Base-by-base conservation (phyloP, 2,113 vertebrate genomes). In the Thryonomys swinderianus region DNA sequence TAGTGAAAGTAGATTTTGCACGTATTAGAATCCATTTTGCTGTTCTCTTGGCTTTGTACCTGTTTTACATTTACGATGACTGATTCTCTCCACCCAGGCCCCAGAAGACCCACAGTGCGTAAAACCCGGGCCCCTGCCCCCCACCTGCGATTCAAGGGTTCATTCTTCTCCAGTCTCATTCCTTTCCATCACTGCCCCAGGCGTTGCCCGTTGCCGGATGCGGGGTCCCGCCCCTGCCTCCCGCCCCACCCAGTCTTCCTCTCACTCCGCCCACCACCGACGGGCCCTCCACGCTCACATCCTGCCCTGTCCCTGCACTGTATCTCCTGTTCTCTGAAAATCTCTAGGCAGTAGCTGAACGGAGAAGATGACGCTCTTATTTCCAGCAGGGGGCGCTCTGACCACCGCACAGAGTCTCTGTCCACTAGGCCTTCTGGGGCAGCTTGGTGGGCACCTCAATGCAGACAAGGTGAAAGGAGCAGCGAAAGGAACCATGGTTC, bases 221-320 rank as follows among this genome's bases (percentile, higher is more conserved):
- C 23, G 71, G 40, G 2, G 45, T 25, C 13, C 23, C 27, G 25
- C 42, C 71, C n/a, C n/a, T n/a, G n/a, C n/a, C n/a, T 18, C 53
- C 32, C 79, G 48, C 55, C n/a, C 67, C 66, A 13, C 12, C 14
- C 2, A 10, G 1, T 11, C 30, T 32, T 32, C 9, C 48, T 74
- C 11, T 57, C 11, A 0, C 12, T 21, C 48, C 32, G 7, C 7
- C n/a, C 32, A 0, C 2, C 55, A 20, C 14, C 42, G 30, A 0
- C 5, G 30, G 37, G 4, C 7, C n/a, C 8, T 51, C 2, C 37
- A 48, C 9, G 17, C n/a, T 17, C 1, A 34, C 64, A 0, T 21
- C 7, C n/a, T 37, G 5, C 17, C 59, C 30, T 90, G 48, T 42
- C 51, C 34, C 30, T 61, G 27, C 62, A 57, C 51, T 30, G 34